Conservation (phyloP, 2,113 vertebrate species). For the Struthio camelus region DNA sequence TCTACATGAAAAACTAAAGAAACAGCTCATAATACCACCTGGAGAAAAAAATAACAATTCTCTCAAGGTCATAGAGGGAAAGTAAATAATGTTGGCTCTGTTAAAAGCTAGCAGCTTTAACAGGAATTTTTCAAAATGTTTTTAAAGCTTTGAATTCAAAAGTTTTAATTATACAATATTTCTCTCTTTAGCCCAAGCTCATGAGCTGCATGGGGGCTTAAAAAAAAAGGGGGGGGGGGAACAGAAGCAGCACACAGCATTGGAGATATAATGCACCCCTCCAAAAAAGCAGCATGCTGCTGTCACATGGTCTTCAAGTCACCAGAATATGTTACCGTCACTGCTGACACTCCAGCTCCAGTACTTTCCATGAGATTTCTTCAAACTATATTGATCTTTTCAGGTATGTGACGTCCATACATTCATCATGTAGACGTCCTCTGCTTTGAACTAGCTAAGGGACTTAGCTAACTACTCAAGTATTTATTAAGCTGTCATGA, state of each 20-base stretch:
- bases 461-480: not conserved
- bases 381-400: not conserved
- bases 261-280: not conserved
- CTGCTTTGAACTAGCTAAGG: not conserved
- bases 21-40: not conserved
- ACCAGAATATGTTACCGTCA: not conserved
- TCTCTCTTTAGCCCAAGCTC: not conserved
- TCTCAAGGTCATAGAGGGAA: not conserved
- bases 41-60: not conserved
- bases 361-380: not conserved
- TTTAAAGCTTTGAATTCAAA: not conserved
- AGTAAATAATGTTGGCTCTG: not conserved
- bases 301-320: rapidly evolving
- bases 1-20: not conserved
- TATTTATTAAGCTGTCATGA: not conserved
- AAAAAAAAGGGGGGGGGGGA: not conserved
- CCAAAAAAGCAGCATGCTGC: not conserved
- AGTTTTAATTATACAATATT: not conserved
- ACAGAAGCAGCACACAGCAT: not conserved
- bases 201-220: not conserved
- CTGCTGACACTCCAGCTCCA: not conserved
- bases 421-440: not conserved
- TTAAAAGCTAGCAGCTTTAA: not conserved
- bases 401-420: not conserved
- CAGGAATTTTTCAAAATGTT: not conserved